A percentile compares a stretch with the other conserved stretches of the same genome.
Conservation (phyloP, 2,888 invertebrate genomes). For the Ectropis crepuscularia region DNA sequence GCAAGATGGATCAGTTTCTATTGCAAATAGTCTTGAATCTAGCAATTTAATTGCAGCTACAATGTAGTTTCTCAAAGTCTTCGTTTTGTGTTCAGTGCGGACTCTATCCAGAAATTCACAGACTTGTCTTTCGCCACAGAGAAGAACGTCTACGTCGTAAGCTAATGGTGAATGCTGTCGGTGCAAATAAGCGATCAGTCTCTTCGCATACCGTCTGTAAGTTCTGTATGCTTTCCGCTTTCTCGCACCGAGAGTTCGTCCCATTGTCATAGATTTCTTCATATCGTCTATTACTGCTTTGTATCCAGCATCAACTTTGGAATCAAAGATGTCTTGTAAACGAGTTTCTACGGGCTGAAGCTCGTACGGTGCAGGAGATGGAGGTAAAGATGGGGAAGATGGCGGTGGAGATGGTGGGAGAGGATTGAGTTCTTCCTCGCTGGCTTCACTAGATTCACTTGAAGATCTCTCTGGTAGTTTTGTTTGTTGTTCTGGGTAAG, state of each 20-base stretch:
- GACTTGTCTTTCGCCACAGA: slow-evolving; percentile 79
- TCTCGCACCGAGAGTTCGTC: slow-evolving; percentile 72
- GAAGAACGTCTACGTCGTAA: slow-evolving; percentile 78
- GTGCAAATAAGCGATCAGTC: slow-evolving; percentile 77
- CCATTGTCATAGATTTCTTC: slow-evolving; percentile 83
- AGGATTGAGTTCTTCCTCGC: slow-evolving; percentile 78
- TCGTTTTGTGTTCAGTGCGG: slow-evolving; percentile 77
- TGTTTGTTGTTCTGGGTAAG: slow-evolving; percentile 68
- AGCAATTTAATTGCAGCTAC: slow-evolving; percentile 80
- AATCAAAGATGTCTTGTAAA: slow-evolving; percentile 77
- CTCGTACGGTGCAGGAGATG: slow-evolving; percentile 77
- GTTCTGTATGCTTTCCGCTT: slow-evolving; percentile 80
- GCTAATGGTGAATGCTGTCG: slow-evolving; percentile 80
- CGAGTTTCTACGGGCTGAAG: slow-evolving; percentile 77
- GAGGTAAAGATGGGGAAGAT: slow-evolving; percentile 75
- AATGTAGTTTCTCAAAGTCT: slow-evolving; percentile 79
- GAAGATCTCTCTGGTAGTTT: slow-evolving; percentile 68
- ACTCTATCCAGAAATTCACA: slow-evolving; percentile 78
- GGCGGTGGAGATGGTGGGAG: slow-evolving; percentile 77
- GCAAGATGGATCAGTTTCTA: slow-evolving; percentile 79
- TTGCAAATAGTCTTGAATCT: slow-evolving; percentile 79
- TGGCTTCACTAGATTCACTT: slow-evolving; percentile 80
- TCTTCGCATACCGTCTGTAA: slow-evolving; percentile 78
- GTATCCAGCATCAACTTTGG: slow-evolving; percentile 82
- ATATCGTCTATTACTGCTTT: slow-evolving; percentile 83